These are phyloP conservation scores for Cynocephalus volans DNA, from an alignment of 2,113 vertebrate genomes.

Conservation along the genomic window DNA sequence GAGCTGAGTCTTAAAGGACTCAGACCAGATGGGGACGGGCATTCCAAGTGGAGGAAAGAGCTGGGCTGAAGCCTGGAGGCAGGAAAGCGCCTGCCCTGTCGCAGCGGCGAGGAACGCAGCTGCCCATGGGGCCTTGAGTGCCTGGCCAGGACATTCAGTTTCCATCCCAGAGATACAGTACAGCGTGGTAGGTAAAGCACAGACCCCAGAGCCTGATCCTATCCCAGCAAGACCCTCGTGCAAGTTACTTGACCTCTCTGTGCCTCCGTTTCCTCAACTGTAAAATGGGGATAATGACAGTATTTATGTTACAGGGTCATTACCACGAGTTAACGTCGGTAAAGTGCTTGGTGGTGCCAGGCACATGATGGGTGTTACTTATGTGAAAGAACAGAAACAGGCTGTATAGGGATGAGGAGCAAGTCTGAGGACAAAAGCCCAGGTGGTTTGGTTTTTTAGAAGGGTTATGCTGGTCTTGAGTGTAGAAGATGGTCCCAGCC, in stretches of 20 bases:
- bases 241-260: too few species aligned
- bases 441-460: not conserved
- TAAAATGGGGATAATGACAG: too few species aligned
- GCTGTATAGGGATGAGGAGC: not conserved
- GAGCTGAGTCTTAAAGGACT: not conserved
- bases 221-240: not conserved
- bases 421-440: not conserved
- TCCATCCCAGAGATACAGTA: not conserved
- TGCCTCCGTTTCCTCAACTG: not conserved
- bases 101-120: not conserved
- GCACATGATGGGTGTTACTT: fast-evolving
- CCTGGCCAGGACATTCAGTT: not conserved
- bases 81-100: fast-evolving
- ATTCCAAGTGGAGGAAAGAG: not conserved
- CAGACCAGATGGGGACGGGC: not conserved
- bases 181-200: fast-evolving
- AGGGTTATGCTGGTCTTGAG: not conserved
- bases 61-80: not conserved
- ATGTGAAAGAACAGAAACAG: not conserved
- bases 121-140: not conserved
- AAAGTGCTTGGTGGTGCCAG: not conserved
- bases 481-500: not conserved
- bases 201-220: not conserved
- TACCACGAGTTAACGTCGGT: not conserved
- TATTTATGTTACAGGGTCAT: too few species aligned